These are phyloP conservation scores for Drosophila nr. perissopoda DNA, from an alignment of 2,888 invertebrate species.

Conservation along the genomic window DNA sequence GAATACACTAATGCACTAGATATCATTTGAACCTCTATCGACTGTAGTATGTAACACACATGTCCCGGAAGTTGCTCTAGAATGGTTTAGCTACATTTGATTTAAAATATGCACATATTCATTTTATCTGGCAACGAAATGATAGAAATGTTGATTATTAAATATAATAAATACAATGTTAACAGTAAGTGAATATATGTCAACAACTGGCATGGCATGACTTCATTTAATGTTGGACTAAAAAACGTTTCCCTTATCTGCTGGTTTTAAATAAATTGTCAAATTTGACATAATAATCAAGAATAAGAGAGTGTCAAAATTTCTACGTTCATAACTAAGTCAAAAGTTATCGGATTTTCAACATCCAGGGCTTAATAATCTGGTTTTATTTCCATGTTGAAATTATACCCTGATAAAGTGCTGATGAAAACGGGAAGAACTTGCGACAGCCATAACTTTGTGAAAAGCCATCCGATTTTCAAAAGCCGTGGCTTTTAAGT, in stretches of 20 bases:
- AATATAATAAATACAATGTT: conserved; percentile 13
- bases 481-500: background rate
- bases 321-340: background rate
- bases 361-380: too few species aligned
- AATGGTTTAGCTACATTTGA: conserved; percentile 21
- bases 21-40: conserved; percentile 5
- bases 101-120: conserved; percentile 7
- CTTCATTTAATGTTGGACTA: background rate
- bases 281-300: background rate
- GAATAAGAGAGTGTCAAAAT: background rate
- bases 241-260: background rate
- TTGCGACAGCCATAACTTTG: background rate
- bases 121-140: background rate
- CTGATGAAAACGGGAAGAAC: background rate
- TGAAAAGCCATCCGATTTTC: background rate
- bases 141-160: conserved; percentile 7
- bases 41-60: conserved; percentile 17
- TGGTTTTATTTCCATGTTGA: background rate
- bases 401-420: background rate
- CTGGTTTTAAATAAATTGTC: background rate
- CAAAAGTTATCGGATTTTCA: background rate
- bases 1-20: conserved; percentile 54
- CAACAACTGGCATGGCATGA: conserved; percentile 2
- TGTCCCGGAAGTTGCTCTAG: conserved; percentile 14
- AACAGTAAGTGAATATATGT: background rate